Evolutionary conservation across 2,797 vertebrate species (phyloP).

Genomic region (Loriculus beryllinus): DNA sequence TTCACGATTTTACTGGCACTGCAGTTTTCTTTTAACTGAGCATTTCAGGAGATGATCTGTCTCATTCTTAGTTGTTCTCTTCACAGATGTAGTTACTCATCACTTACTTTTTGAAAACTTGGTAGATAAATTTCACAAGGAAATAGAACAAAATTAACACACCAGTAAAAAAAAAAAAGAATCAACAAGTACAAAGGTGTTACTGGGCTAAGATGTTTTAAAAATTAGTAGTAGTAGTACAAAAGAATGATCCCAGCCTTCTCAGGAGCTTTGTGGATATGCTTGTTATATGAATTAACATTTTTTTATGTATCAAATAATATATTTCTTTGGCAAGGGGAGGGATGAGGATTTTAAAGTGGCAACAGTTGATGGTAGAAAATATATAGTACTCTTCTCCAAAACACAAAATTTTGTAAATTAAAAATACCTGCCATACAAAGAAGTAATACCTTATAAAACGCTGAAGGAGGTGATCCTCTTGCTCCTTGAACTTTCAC

Average conservation of each 20-base stretch:
- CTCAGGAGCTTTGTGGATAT: not conserved
- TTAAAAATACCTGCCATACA: not conserved
- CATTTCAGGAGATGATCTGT: not conserved
- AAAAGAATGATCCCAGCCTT: not conserved
- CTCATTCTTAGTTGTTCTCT: not conserved
- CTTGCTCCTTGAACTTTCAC: constrained; percentile 80
- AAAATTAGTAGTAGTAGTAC: not conserved
- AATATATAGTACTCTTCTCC: not conserved
- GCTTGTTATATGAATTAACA: not conserved
- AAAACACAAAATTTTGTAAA: not conserved
- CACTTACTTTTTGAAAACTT: not conserved
- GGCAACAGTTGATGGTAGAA: not conserved
- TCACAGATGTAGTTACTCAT: not conserved
- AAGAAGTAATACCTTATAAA: constrained; percentile 80
- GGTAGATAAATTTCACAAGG: not conserved
- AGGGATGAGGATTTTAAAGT: not conserved
- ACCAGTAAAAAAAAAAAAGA: not conserved
- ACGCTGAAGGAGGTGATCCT: constrained; percentile 75
- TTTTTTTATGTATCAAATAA: not conserved
- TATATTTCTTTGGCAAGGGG: not conserved
- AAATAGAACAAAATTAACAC: not conserved
- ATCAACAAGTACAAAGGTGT: not conserved
- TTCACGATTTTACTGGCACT: not conserved
- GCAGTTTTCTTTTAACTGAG: not conserved
- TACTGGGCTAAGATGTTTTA: not conserved